Conservation (phyloP, 30 jellyfish, hydroid and myxozoan species). For the Cassiopea andromeda region DNA sequence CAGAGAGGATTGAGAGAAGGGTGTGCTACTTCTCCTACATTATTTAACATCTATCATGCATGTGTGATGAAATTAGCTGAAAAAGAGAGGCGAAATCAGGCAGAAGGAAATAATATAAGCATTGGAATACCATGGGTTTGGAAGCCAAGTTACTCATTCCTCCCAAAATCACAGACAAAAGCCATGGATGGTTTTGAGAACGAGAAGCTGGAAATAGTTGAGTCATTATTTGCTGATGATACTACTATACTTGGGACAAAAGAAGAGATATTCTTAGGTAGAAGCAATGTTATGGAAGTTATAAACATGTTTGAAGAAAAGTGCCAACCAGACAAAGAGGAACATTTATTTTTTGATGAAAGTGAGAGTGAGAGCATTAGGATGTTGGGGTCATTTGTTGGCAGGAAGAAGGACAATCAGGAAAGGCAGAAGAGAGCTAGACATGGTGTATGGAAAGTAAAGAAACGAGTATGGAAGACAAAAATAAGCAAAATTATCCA, state of each 20-base stretch:
- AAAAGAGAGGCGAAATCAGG: background rate
- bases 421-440: background rate
- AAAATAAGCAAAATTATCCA: background rate
- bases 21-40: background rate
- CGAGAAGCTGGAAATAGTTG: background rate
- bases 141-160: background rate
- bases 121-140: slow-evolving; percentile 8
- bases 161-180: slow-evolving; percentile 2
- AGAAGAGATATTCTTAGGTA: background rate
- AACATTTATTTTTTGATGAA: background rate
- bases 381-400: slow-evolving; percentile 15
- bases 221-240: slow-evolving; percentile 8
- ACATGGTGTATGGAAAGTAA: background rate
- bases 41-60: slow-evolving; percentile 6
- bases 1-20: background rate
- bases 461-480: background rate
- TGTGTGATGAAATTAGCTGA: slow-evolving; percentile 6
- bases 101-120: background rate
- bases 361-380: slow-evolving; percentile 1
- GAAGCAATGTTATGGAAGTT: background rate
- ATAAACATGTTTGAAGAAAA: slow-evolving; percentile 1
- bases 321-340: slow-evolving; percentile 8
- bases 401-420: background rate
- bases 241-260: background rate
- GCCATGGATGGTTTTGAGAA: background rate